Percentiles rank a stretch among this genome's conserved stretches.
Evolutionary conservation across 2,113 vertebrate species (phyloP).

Genomic region (Rhineura floridana): DNA sequence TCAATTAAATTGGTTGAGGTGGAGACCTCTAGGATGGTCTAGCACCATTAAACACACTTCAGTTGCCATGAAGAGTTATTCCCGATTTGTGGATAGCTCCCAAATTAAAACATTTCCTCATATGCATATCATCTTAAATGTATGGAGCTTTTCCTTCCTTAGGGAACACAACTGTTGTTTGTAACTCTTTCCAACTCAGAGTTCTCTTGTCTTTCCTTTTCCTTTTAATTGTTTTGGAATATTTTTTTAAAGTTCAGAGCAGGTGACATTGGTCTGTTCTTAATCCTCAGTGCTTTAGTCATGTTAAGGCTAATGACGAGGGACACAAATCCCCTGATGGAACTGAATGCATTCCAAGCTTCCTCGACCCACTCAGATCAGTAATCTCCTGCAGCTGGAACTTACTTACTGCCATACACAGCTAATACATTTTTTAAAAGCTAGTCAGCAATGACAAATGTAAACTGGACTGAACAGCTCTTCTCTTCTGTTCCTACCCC

Average conservation of each 20-base stretch:
- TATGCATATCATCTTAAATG: slow-evolving; percentile 22
- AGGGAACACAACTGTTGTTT: slow-evolving; percentile 23
- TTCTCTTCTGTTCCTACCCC: slow-evolving; percentile 62
- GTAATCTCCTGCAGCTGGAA: slow-evolving; percentile 99
- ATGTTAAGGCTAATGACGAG: slow-evolving; percentile 81
- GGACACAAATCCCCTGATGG: slow-evolving; percentile 86
- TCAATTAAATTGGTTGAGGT: background rate
- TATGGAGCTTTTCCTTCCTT: background rate
- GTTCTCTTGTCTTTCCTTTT: slow-evolving; percentile 11
- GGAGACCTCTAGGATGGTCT: background rate
- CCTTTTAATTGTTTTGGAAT: slow-evolving; percentile 61
- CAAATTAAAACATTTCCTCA: slow-evolving; percentile 33
- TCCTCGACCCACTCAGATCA: slow-evolving; percentile 88
- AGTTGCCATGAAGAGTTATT: background rate
- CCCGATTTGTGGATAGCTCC: slow-evolving; percentile 35
- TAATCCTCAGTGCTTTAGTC: slow-evolving; percentile 80
- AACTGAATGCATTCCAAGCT: slow-evolving; percentile 92
- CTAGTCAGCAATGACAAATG: slow-evolving; percentile 92
- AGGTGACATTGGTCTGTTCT: slow-evolving; percentile 84
- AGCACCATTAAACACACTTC: background rate
- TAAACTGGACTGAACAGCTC: slow-evolving; percentile 81
- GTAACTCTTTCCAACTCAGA: background rate
- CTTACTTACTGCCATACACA: slow-evolving; percentile 86
- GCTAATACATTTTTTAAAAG: slow-evolving; percentile 95
- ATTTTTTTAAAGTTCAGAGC: slow-evolving; percentile 74